Conservation (phyloP, 2,888 invertebrate genomes). For the Petrophora chlorosata region DNA sequence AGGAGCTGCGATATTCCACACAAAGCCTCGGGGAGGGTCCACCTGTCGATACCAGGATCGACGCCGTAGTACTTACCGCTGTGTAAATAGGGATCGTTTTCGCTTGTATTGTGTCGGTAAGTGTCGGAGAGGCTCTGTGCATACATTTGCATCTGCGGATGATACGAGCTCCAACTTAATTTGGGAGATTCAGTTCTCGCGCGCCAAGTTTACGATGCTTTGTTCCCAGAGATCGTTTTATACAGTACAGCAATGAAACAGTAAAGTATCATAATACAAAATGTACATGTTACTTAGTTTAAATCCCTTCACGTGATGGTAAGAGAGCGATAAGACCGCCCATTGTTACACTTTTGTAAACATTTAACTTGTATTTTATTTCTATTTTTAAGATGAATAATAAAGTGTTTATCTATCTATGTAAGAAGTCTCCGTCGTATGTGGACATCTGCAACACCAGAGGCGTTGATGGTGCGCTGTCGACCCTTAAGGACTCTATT, state of each 20-base stretch:
- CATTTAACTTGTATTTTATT: too few relatives aligned
- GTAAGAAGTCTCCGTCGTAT: too few relatives aligned
- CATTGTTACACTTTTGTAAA: too few relatives aligned
- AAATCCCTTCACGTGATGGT: too few relatives aligned
- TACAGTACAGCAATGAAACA: background rate
- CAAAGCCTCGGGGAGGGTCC: slow-evolving; percentile 10
- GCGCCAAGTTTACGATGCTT: slow-evolving; percentile 18
- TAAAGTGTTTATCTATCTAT: too few relatives aligned
- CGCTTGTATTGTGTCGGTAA: background rate
- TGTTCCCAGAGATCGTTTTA: slow-evolving; percentile 7
- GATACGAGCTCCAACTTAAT: slow-evolving; percentile 42
- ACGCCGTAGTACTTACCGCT: background rate
- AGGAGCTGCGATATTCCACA: slow-evolving; percentile 9
- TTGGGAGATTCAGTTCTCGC: slow-evolving; percentile 42
- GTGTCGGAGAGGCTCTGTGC: slow-evolving; percentile 26
- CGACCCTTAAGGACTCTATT: too few relatives aligned
- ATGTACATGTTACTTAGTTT: too few relatives aligned
- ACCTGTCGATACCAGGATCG: slow-evolving; percentile 18
- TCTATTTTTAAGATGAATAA: too few relatives aligned
- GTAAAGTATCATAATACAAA: too few relatives aligned
- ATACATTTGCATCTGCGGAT: slow-evolving; percentile 46
- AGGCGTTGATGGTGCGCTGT: too few relatives aligned
- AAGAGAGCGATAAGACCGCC: too few relatives aligned
- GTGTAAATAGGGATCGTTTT: slow-evolving; percentile 4
- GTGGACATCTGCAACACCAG: too few relatives aligned